Conservation (phyloP, 1,140 invertebrate species). For the Phenacoccus solenopsis region DNA sequence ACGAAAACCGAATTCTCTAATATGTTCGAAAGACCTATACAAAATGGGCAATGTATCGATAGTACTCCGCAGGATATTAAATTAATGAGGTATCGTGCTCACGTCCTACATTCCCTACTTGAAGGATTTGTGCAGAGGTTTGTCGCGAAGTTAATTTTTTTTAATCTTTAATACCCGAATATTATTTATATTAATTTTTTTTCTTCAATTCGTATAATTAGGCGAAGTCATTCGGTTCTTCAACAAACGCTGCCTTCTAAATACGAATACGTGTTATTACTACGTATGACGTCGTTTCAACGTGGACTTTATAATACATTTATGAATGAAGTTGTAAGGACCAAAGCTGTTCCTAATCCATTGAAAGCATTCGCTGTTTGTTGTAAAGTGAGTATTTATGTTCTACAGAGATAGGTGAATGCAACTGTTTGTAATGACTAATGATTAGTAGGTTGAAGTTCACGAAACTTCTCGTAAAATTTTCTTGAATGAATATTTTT, state of each 20-base stretch:
- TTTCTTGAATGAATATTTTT: no score
- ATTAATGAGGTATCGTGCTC: conserved; percentile 77
- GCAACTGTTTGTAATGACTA: no score
- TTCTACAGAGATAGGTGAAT: neutral
- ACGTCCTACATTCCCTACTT: conserved; percentile 76
- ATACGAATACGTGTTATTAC: conserved; percentile 79
- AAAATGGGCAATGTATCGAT: conserved; percentile 88
- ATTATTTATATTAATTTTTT: conserved; percentile 13
- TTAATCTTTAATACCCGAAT: neutral
- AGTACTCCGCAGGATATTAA: conserved; percentile 80
- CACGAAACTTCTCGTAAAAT: no score
- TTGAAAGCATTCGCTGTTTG: conserved; percentile 96
- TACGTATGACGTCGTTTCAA: conserved; percentile 78
- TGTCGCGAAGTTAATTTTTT: conserved; percentile 11
- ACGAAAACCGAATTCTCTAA: conserved; percentile 88
- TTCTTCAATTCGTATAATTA: conserved; percentile 31
- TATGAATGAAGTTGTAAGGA: conserved; percentile 79
- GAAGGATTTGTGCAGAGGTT: conserved; percentile 82
- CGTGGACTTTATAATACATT: conserved; percentile 76
- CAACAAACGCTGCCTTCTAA: conserved; percentile 76
- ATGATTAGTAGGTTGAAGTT: no score
- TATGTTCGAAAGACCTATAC: conserved; percentile 91
- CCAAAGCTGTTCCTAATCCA: conserved; percentile 81
- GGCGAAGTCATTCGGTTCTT: conserved; percentile 76
- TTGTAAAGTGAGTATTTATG: conserved; percentile 58